Percentiles rank a stretch among this genome's conserved stretches.
These are phyloP conservation scores for Plusia festucae DNA, from an alignment of 2,888 invertebrate species.

Conservation along the genomic window DNA sequence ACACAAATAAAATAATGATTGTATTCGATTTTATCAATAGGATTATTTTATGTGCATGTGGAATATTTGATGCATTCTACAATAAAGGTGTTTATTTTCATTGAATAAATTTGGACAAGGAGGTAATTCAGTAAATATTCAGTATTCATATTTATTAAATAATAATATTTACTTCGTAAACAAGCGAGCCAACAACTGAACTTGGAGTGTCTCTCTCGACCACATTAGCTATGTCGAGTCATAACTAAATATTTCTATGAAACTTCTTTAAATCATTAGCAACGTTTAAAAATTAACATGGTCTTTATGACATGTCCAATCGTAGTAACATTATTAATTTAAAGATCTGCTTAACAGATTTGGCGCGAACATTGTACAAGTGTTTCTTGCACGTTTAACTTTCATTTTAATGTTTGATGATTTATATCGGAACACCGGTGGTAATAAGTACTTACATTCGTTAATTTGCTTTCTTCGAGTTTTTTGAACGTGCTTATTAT, in stretches of 20 bases:
- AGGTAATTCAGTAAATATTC: too few species aligned
- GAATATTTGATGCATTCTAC: too few species aligned
- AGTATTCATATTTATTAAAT: too few species aligned
- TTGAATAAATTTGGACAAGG: too few species aligned
- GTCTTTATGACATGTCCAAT: conserved; percentile 27
- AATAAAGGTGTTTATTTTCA: too few species aligned
- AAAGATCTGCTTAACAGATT: conserved; percentile 42
- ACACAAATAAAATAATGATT: too few species aligned
- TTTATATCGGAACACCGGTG: conserved; percentile 56
- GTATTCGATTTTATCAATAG: too few species aligned
- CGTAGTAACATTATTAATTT: conserved; percentile 30
- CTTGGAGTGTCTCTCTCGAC: too few species aligned
- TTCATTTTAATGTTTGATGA: conserved; percentile 59
- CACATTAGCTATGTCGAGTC: too few species aligned
- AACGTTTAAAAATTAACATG: conserved; percentile 10
- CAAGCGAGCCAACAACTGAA: too few species aligned
- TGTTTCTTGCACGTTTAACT: conserved; percentile 53
- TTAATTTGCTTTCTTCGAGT: conserved; percentile 62
- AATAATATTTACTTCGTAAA: too few species aligned
- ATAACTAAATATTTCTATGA: neutral
- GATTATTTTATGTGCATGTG: too few species aligned
- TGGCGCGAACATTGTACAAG: conserved; percentile 29
- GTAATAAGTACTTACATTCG: conserved; percentile 54
- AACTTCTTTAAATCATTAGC: neutral
- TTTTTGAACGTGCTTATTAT: conserved; percentile 64